Evolutionary conservation across 2,888 invertebrate genomes (phyloP).

Genomic region (Aleiodes testaceus): DNA sequence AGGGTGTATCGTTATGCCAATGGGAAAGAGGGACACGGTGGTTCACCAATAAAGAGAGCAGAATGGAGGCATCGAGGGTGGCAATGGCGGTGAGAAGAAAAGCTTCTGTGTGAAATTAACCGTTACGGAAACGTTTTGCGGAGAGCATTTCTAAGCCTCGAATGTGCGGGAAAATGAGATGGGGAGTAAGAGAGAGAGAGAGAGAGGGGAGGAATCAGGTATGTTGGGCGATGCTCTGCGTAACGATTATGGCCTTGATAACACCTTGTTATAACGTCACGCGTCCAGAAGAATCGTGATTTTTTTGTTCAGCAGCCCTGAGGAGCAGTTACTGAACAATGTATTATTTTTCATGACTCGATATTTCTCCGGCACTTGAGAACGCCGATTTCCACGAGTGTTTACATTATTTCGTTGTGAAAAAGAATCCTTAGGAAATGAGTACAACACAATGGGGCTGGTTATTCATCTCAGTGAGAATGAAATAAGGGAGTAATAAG

Average conservation of each 20-base stretch:
- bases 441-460: constrained; percentile 10
- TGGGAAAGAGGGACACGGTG: constrained; percentile 14
- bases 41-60: constrained; percentile 34
- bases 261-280: constrained; percentile 43
- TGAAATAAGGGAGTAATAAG: constrained; percentile 19
- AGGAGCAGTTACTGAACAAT: background rate
- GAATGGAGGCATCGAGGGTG: constrained; percentile 19
- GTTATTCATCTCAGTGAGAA: background rate
- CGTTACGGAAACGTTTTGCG: constrained; percentile 45
- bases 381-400: background rate
- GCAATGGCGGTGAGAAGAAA: constrained; percentile 23
- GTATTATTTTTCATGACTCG: background rate
- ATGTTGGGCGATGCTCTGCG: constrained; percentile 15
- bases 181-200: constrained; percentile 12
- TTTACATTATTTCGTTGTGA: constrained; percentile 10
- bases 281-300: constrained; percentile 26
- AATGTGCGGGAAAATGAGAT: constrained; percentile 39
- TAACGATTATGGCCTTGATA: constrained; percentile 51
- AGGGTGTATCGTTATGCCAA: constrained; percentile 24
- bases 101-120: constrained; percentile 46
- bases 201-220: background rate
- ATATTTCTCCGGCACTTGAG: background rate
- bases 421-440: constrained; percentile 24
- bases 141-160: constrained; percentile 37
- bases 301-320: constrained; percentile 11